Conservation (phyloP, 2,113 vertebrate genomes). For the Strix aluco region DNA sequence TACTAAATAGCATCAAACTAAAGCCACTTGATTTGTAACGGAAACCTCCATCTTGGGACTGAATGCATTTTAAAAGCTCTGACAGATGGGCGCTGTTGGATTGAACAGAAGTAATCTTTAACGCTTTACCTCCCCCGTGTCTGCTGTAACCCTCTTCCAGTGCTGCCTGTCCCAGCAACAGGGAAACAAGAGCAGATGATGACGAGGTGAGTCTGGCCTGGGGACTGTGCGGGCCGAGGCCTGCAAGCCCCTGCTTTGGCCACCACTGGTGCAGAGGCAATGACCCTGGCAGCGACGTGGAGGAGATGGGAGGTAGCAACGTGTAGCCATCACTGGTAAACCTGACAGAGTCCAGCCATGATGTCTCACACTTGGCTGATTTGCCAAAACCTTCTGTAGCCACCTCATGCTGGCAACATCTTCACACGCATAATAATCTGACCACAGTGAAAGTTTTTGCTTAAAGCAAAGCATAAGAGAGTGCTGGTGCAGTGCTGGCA, state of each 20-base stretch:
- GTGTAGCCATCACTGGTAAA: neutral
- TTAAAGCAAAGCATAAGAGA: neutral
- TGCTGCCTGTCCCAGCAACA: neutral
- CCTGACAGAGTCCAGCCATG: neutral
- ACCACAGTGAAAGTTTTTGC: neutral
- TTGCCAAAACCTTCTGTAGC: neutral
- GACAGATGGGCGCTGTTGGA: neutral
- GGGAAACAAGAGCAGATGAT: neutral
- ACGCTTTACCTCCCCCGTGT: fast-evolving
- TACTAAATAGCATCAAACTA: neutral
- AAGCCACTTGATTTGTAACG: neutral
- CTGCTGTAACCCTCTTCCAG: neutral
- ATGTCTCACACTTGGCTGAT: neutral
- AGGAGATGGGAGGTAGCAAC: neutral
- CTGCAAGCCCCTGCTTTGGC: neutral
- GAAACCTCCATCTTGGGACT: neutral
- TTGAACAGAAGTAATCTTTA: neutral
- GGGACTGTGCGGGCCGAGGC: fast-evolving
- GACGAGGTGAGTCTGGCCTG: fast-evolving
- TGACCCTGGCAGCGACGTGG: neutral
- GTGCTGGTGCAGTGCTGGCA: neutral
- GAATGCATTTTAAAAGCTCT: neutral
- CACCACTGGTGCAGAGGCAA: neutral
- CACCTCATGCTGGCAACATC: neutral
- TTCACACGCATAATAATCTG: neutral